Evolutionary conservation across 2,888 invertebrate species (phyloP), one percentile per base, ranked within the genome.

Genomic region (Odontocolon sp.): DNA sequence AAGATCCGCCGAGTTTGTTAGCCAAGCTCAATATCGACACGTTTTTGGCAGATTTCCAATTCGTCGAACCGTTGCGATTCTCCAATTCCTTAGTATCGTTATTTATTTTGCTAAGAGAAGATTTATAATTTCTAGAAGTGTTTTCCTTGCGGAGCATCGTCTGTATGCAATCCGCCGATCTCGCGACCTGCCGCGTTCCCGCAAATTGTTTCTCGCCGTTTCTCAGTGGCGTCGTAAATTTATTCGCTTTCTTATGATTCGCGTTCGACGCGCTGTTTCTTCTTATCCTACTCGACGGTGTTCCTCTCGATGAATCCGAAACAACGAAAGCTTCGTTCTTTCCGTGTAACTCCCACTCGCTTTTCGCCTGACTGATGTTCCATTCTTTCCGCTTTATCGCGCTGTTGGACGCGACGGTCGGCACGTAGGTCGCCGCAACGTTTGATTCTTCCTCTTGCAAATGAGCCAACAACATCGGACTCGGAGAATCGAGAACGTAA

Each of bases 401-500:
- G 11, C 54, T 73, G 56, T 67, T 80, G 11, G 71, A 61, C 1
- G 78, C 61, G 2, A 81, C 26, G 3, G 88, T 84, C n/a, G 88
- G 88, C 11, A 83, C 45, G 26, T 86, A 87, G 21, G 79, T 76
- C 0, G 40, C 63, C 57, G 31, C n/a, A n/a, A n/a, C 68, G 1
- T 28, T 77, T 91, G 92, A 78, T 14, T 8, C 45, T 52, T 73
- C 77, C 6, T 92, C 91, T 87, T 93, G 92, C 52, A 94, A 90
- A 84, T 94, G 93, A 6, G 94, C 94, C 21, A 95, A 86, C 5
- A 97, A 92, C 78, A 94, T 93, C 0, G 95, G 95, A 85, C 96
- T 96, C 0, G 97, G 96, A 18, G 93, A 91, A 0, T 96, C 94
- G 52, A 97, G 89, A 0, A 95, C 95, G 85, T 96, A 97, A 0